Evolutionary conservation across 2,113 vertebrate genomes (phyloP), one percentile per base, ranked within the genome.

Genomic region (Tachysurus vachellii): DNA sequence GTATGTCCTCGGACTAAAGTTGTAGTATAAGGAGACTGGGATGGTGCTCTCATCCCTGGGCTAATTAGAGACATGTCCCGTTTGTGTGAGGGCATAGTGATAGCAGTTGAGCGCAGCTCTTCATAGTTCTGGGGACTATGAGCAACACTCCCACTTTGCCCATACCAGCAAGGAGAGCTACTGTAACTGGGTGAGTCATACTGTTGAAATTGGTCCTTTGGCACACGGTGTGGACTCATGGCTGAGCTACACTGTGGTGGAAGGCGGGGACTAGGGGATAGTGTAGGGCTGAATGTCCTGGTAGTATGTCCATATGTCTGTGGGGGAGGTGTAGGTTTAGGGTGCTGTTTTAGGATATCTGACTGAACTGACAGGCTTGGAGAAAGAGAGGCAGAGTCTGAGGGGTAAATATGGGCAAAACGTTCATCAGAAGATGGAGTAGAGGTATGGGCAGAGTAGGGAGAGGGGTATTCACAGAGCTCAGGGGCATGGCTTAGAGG

Each of bases 151-250:
- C 94, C 95, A 19, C 94, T 96, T 86, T 97, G 97, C 50, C 97
- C 97, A 83, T 98, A 99, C 98, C 98, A 99, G 82, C 97, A 99
- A 8, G 97, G 95, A 57, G 98, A 97, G 88, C 96, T 96, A 94
- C 98, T 98, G 95, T 98, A 99, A 85, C 97, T 97, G 91, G 98
- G 97, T 84, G 97, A 97, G 91, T 99, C 98, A 13, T 98, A 99
- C 89, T 99, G 98, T 53, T 97, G 95, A 91, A 98, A 96, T 90
- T 97, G 97, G 80, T 95, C 97, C 95, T 96, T 98, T 93, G 31
- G 89, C 82, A 88, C 93, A 44, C 94, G 92, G 0, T 95, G 94
- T 61, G 95, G 95, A 92, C 97, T 98, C 92, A 97, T 95, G 31
- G 97, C 96, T 64, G 97, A 97, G n/a, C 96, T 95, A 91, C 97